Base-by-base conservation (phyloP, 1,140 invertebrate species). In the Drosophila insularis region DNA sequence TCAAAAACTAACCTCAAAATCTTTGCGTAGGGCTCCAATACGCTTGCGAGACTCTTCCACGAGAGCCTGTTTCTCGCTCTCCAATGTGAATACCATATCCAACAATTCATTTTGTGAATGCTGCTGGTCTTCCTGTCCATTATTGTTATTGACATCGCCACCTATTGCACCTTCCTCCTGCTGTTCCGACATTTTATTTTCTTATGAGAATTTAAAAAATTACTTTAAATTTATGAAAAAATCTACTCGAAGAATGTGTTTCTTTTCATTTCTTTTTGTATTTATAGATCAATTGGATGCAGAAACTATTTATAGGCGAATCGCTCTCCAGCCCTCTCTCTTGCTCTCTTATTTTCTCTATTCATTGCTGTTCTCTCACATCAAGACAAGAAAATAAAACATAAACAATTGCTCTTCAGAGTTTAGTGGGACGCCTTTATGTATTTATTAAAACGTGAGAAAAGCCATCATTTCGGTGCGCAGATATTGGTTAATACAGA, bases 51-150 rank as follows among this genome's bases (percentile, higher is more conserved):
- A 91, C 73, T 92, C 87, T 69, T 92, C 91, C 50, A 92, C 62
- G 65, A 92, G 54, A 54, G 85, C 78, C 37, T 91, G 90, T 70
- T 92, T 92, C 53, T 92, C 91, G 66, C 90, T 92, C 68, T 92
- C 91, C 76, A 92, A 74, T 40, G 80, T 76, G 59, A 92, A 92
- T 5, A 92, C 81, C 69, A 91, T 91, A 65, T 92, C 91, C 8
- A 92, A 78, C 50, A 92, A 75, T 54, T 92, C 90, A 53, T 80
- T 85, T 40, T 90, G 78, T 50, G 86, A 71, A 23, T 89, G 67
- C 19, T 70, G 58, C 32, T 50, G 64, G 5, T 63, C 21, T 5
- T 63, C 61, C 23, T 14, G n/a, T 35, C 70, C 62, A 72, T 91
- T 91, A 75, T 91, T 91, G 43, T 90, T 91, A 40, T 91, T 91